Conservation (phyloP, 2,888 invertebrate species). For the Drosophila mercatorum region DNA sequence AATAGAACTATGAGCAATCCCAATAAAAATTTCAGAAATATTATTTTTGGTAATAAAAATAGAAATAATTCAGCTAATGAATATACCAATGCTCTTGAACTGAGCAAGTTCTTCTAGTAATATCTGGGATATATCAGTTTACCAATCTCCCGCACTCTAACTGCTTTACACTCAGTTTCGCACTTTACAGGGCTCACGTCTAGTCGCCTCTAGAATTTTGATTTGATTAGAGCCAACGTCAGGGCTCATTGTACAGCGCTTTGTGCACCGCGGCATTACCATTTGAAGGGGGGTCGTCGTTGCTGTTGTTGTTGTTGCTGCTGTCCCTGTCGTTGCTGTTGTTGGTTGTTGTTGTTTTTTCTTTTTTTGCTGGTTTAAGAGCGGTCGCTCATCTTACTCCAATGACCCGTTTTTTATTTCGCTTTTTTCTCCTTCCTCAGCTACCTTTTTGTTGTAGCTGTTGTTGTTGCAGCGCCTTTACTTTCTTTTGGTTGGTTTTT, state of each 20-base stretch:
- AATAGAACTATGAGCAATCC: too few relatives aligned
- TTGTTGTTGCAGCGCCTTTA: slow-evolving; percentile 42
- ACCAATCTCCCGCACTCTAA: not conserved
- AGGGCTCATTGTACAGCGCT: slow-evolving; percentile 16
- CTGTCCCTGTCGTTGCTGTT: not conserved
- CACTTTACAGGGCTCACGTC: slow-evolving; percentile 2
- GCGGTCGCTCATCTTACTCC: slow-evolving; percentile 71
- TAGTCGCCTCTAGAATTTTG: slow-evolving; percentile 1
- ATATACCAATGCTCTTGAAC: too few relatives aligned
- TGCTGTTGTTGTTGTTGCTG: not conserved
- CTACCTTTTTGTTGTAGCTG: slow-evolving; percentile 20
- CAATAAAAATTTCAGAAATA: not conserved
- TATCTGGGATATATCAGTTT: too few relatives aligned
- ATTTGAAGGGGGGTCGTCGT: slow-evolving; percentile 25
- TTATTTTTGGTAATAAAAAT: not conserved
- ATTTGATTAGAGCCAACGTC: slow-evolving; percentile 4
- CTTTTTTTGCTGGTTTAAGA: slow-evolving; percentile 9
- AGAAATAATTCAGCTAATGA: too few relatives aligned
- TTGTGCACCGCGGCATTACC: slow-evolving; percentile 51
- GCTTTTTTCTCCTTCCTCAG: slow-evolving; percentile 47
- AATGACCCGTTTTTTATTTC: slow-evolving; percentile 77
- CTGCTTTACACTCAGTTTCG: not conserved
- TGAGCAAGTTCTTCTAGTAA: too few relatives aligned
- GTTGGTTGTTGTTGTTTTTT: not conserved
- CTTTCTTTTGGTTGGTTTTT: slow-evolving; percentile 47